phyloP scores from a whole-genome alignment of 2,113 vertebrate species.

The Pica pica region DNA sequence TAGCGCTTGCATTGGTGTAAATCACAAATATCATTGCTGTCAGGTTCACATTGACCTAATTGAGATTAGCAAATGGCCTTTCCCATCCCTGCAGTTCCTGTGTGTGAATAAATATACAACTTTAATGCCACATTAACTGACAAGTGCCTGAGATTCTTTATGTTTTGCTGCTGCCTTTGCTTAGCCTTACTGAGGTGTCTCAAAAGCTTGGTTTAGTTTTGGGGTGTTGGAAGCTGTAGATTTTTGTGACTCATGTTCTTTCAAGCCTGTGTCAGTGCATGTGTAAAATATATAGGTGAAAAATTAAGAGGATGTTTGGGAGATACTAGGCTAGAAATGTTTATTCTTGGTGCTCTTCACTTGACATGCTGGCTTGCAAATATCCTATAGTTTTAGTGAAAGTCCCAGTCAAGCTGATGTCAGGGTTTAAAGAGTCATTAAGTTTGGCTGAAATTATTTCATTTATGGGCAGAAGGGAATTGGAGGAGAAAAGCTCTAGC shows the following conservation, averaged over 20 bases:
- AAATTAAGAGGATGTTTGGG: background rate
- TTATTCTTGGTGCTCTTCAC: background rate
- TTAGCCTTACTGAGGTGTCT: background rate
- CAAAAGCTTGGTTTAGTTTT: background rate
- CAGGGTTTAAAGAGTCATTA: background rate
- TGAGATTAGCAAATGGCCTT: background rate
- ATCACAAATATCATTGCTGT: background rate
- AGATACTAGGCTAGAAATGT: background rate
- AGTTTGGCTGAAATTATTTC: background rate
- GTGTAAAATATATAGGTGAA: background rate
- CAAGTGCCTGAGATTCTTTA: background rate
- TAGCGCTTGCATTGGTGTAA: background rate
- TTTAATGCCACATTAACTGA: background rate
- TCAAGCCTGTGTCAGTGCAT: background rate
- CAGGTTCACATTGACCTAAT: background rate
- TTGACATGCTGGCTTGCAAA: background rate
- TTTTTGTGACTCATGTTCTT: background rate
- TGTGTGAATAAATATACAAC: background rate
- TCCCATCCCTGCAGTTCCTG: background rate
- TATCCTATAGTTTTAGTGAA: background rate
- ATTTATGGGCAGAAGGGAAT: background rate
- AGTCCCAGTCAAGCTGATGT: background rate
- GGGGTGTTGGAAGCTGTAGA: background rate
- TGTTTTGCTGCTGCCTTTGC: background rate
- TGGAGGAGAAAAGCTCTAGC: background rate